Evolutionary conservation across 2,888 invertebrate species (phyloP).

Genomic region (Drosophila algonquin): DNA sequence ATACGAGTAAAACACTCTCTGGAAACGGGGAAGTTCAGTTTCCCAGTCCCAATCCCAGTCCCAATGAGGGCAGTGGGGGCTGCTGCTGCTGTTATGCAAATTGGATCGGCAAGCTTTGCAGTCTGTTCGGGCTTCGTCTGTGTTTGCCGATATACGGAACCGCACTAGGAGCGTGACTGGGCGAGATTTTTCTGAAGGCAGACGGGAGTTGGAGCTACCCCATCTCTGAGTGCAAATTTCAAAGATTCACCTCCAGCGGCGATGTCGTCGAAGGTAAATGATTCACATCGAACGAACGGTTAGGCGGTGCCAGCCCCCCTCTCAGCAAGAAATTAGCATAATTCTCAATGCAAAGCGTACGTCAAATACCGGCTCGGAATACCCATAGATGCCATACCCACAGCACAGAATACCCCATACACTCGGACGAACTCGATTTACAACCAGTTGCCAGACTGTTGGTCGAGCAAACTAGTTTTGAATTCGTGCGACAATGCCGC

Average conservation of each 20-base stretch:
- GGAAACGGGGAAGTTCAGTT: conserved; percentile 49
- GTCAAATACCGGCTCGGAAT: conserved; percentile 44
- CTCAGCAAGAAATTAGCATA: conserved; percentile 69
- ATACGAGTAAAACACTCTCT: background rate
- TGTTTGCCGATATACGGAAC: conserved; percentile 39
- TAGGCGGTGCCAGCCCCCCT: conserved; percentile 52
- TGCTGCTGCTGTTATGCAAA: conserved; percentile 36
- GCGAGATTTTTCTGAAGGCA: conserved; percentile 31
- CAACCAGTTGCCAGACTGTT: conserved; percentile 27
- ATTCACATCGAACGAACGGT: conserved; percentile 55
- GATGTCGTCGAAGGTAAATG: conserved; percentile 71
- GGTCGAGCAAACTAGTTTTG: conserved; percentile 51
- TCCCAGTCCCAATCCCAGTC: background rate
- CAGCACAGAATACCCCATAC: conserved; percentile 36
- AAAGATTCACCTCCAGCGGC: conserved; percentile 47
- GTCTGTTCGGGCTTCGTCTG: conserved; percentile 1
- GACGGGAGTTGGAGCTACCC: conserved; percentile 9
- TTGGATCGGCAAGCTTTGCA: conserved; percentile 26
- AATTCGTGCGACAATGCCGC: conserved; percentile 24
- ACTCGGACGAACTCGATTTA: conserved; percentile 15
- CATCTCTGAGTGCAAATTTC: conserved; percentile 42
- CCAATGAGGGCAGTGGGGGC: background rate
- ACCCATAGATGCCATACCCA: conserved; percentile 30
- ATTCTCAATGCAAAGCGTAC: conserved; percentile 55
- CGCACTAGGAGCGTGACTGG: conserved; percentile 55